Evolutionary conservation across 2,113 vertebrate species (phyloP), one percentile per base, ranked within the genome.

Genomic region (Potamarius usumacintae): DNA sequence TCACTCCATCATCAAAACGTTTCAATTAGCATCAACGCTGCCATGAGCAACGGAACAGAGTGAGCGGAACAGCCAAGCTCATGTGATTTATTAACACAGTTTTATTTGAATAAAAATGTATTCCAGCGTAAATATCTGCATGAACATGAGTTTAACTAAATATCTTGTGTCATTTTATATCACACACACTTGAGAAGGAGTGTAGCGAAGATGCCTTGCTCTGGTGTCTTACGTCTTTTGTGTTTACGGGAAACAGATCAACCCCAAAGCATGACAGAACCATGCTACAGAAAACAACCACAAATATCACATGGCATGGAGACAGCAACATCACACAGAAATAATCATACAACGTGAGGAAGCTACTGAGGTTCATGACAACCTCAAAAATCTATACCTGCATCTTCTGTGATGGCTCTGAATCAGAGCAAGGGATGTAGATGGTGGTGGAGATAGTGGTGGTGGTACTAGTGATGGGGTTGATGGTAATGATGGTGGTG

Each of bases 1-100:
- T 86, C 80, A 83, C 48, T 53, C 78, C 63, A 2, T 72, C 65
- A 52, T 53, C 60, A 74, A 57, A 60, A 72, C 27, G 25, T 83
- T 83, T 22, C 12, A 79, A 27, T 79, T 79, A 55, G 52, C 52
- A 79, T 79, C 76, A 17, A 10, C 14, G 14, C 52, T 9, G 25
- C 48, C 50, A 53, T 2, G 10, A 77, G 74, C 69, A 42, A 72
- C 17, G 7, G 17, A 72, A 11, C 48, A 52, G n/a, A 42, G 42
- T 42, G 42, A 42, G 4, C 4, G 74, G 22, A 52, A 15, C 74
- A n/a, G 48, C 22, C 3, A 0, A 50, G 10, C 20, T 8, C 20
- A 7, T 9, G 8, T 42, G 42, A 42, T 25, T 55, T 78, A 53
- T 27, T 55, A n/a, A 14, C 25, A n/a, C 50, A n/a, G 1, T n/a